Evolutionary conservation across 2,888 invertebrate genomes (phyloP), one percentile per base, ranked within the genome.

Genomic region (Ornithoptera alexandrae): DNA sequence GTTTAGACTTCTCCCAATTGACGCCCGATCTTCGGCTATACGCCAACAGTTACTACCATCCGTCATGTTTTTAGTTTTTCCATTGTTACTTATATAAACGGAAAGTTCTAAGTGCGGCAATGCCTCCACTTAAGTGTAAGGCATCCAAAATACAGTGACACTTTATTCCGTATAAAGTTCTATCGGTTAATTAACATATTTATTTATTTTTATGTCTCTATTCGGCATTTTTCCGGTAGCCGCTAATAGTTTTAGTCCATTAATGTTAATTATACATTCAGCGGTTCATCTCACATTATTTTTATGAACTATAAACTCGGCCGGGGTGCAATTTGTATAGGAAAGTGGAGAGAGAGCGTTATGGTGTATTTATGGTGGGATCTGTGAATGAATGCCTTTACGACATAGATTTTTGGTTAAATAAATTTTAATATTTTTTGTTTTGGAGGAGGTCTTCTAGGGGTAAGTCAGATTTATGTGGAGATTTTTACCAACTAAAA

Each of bases 121-220:
- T 70, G 57, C 81, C 76, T 79, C 82, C 73, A 78, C 89, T 88
- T 86, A 87, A 87, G 72, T 63, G 4, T 69, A 74, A 76, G 74
- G 75, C 75, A 77, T 75, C 75, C 56, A 80, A 80, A 83, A 79
- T 79, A 75, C 78, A 79, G 79, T 78, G 81, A 81, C 86, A 80
- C 78, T 86, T 87, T 85, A 88, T 87, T 82, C 84, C 82, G 81
- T 81, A 87, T 89, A 87, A 89, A 85, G 79, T 72, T 81, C 87
- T 87, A 90, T 90, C 90, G 76, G 75, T 76, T 72, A 84, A 90
- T 92, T 90, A 87, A 89, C 89, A 77, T 87, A 89, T 89, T 86
- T 91, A 90, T 90, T 90, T 89, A 91, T 89, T 91, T 90, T 91
- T 85, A 92, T 89, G 91, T 91, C 91, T 92, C 85, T 87, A 92